These are phyloP conservation scores for Eospalax fontanierii DNA, from an alignment of 2,797 vertebrate species.

Conservation along the genomic window DNA sequence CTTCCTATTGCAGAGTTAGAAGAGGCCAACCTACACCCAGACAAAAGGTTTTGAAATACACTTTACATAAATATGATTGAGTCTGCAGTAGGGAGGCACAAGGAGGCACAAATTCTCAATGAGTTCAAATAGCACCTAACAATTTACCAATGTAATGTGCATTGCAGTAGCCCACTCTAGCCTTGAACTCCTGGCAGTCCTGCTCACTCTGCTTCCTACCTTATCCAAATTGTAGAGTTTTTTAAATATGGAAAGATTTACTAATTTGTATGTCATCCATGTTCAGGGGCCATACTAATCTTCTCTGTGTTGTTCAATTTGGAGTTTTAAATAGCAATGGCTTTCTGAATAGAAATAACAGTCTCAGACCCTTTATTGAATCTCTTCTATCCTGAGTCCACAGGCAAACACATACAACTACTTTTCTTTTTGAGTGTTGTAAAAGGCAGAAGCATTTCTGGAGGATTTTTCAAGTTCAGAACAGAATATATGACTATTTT, in stretches of 20 bases:
- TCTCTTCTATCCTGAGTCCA: background rate
- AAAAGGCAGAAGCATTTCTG: background rate
- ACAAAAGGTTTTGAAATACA: background rate
- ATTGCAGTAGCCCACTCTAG: background rate
- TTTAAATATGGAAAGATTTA: background rate
- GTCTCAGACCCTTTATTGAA: background rate
- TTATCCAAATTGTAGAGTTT: background rate
- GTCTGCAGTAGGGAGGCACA: background rate
- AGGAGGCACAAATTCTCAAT: background rate
- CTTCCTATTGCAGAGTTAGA: background rate
- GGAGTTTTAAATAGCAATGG: too few relatives aligned
- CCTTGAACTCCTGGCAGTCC: too few relatives aligned
- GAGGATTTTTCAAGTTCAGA: background rate
- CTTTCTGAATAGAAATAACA: background rate
- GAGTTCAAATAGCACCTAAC: background rate
- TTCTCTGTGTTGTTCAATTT: too few relatives aligned
- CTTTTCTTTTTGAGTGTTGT: background rate
- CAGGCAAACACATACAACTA: background rate
- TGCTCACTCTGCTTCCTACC: background rate
- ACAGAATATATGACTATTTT: background rate
- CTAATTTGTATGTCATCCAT: too few relatives aligned
- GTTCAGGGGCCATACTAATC: too few relatives aligned
- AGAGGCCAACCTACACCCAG: background rate
- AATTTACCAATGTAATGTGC: background rate
- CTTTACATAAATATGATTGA: background rate